Conservation (phyloP, 23 tunicate species). For the Botrylloides violaceus region DNA sequence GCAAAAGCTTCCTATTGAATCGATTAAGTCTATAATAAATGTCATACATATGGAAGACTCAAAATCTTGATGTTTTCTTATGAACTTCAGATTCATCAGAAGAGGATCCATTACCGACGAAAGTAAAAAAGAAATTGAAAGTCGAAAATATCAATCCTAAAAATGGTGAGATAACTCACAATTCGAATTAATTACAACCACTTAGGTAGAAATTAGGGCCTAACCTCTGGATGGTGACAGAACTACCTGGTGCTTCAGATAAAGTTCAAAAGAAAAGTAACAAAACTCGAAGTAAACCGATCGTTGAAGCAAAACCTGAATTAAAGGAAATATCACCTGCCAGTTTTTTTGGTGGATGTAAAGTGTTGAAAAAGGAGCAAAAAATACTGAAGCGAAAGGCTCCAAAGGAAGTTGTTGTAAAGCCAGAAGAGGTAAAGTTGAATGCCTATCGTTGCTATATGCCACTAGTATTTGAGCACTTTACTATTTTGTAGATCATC, state of each 20-base stretch:
- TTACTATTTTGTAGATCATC: no score
- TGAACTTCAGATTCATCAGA: slow-evolving; percentile 34
- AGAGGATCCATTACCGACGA: slow-evolving; percentile 44
- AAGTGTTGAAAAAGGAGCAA: neutral
- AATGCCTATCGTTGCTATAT: neutral
- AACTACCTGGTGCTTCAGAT: no score
- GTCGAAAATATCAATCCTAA: slow-evolving; percentile 19
- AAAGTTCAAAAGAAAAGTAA: neutral
- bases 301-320: slow-evolving; percentile 1
- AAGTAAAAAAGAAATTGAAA: slow-evolving; percentile 21
- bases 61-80: neutral
- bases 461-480: no score
- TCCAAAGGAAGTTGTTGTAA: neutral
- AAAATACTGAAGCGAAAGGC: slow-evolving; percentile 13
- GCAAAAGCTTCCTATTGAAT: neutral
- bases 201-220: no score
- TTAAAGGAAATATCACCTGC: slow-evolving; percentile 9
- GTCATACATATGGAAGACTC: neutral
- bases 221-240: no score
- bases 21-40: neutral
- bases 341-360: slow-evolving; percentile 4
- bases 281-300: neutral
- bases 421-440: neutral
- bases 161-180: slow-evolving; percentile 25
- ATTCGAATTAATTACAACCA: no score